A percentile compares a stretch with the other conserved stretches of the same genome.
Evolutionary conservation across 2,888 invertebrate species (phyloP).

Genomic region (Monochamus alternatus): DNA sequence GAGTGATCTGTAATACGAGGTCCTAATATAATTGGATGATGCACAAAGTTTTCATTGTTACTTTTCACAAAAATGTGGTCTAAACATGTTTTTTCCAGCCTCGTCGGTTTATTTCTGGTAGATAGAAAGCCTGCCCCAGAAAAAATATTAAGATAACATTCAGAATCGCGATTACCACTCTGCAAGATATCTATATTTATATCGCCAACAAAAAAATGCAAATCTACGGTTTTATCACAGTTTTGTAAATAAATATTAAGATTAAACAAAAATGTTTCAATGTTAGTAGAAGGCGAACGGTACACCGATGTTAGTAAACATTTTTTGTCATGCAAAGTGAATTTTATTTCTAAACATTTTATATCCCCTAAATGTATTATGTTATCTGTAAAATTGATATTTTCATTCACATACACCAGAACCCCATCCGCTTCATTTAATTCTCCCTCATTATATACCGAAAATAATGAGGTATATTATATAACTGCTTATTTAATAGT

Average conservation of each 20-base stretch:
- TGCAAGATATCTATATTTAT: neutral
- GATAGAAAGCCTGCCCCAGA: neutral
- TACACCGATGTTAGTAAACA: neutral
- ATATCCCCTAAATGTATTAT: too few species aligned
- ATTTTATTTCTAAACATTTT: too few species aligned
- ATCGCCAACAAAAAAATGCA: neutral
- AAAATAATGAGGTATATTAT: too few species aligned
- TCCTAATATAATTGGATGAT: neutral
- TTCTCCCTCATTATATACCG: too few species aligned
- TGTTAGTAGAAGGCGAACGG: neutral
- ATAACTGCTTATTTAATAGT: too few species aligned
- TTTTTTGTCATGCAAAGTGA: neutral
- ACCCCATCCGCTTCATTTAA: too few species aligned
- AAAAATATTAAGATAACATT: neutral
- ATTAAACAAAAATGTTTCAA: neutral
- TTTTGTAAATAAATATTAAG: neutral
- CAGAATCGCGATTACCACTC: neutral
- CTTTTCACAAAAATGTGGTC: neutral
- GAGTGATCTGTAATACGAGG: neutral
- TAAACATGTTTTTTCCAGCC: neutral
- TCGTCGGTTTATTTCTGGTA: neutral
- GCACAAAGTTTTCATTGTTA: neutral
- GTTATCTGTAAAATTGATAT: too few species aligned
- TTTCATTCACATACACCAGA: too few species aligned
- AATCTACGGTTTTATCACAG: neutral